A percentile compares a stretch with the other conserved stretches of the same genome.
Conservation (phyloP, 2,113 vertebrate genomes). For the human region GRCh38 chr11:22579001-22579500, state of each 20-base stretch:
- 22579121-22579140: not conserved
- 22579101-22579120: not conserved
- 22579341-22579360: not conserved
- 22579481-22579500: not conserved
- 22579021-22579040: not conserved
- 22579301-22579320: not conserved
- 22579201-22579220: not conserved
- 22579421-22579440: not conserved
- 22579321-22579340: not conserved
- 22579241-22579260: not conserved
- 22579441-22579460: not conserved
- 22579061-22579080: not conserved
- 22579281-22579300: not conserved
- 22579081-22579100: not conserved
- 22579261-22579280: not conserved
- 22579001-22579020: not conserved
- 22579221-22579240: not conserved
- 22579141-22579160: not conserved
- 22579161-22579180: not conserved
- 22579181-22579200: not conserved
- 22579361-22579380: not conserved
- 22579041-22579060: not conserved
- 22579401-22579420: not conserved
- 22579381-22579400: not conserved
- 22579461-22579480: not conserved